phyloP scores from a whole-genome alignment of 2,888 invertebrate species.

The Callosobruchus maculatus region DNA sequence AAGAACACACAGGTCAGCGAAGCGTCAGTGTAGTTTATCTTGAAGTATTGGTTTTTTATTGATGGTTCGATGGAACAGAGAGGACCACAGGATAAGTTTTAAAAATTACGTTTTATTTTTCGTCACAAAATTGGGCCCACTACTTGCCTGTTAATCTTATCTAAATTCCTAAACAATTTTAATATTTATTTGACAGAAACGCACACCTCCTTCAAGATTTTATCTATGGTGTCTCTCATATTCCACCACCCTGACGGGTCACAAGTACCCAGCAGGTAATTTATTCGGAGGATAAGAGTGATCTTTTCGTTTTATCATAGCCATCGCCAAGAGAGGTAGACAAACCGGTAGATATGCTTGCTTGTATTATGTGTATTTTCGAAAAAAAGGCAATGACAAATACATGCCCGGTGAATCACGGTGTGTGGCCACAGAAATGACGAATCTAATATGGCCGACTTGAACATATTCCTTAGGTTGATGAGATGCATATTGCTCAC shows the following conservation, averaged over 20 bases:
- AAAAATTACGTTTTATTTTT: too few relatives aligned
- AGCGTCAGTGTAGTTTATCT: too few relatives aligned
- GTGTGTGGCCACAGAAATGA: neutral
- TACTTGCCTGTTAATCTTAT: neutral
- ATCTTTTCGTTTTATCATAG: neutral
- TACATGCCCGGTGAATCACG: neutral
- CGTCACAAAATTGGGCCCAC: neutral
- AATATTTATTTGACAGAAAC: neutral
- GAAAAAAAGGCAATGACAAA: neutral
- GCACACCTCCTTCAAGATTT: neutral
- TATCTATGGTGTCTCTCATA: neutral
- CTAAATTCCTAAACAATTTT: neutral
- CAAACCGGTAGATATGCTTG: neutral
- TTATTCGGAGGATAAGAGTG: neutral
- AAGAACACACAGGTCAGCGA: too few relatives aligned
- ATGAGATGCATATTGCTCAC: neutral
- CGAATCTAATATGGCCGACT: neutral
- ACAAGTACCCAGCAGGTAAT: neutral
- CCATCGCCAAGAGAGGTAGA: neutral
- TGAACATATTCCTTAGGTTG: neutral
- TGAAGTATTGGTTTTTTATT: too few relatives aligned
- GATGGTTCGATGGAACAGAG: too few relatives aligned
- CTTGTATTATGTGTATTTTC: neutral
- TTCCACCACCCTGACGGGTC: neutral
- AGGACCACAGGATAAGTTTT: too few relatives aligned